Percentiles rank a stretch among this genome's conserved stretches.
These are phyloP conservation scores for Heteromurus nitidus DNA, from an alignment of 2,888 invertebrate genomes.

Conservation along the genomic window DNA sequence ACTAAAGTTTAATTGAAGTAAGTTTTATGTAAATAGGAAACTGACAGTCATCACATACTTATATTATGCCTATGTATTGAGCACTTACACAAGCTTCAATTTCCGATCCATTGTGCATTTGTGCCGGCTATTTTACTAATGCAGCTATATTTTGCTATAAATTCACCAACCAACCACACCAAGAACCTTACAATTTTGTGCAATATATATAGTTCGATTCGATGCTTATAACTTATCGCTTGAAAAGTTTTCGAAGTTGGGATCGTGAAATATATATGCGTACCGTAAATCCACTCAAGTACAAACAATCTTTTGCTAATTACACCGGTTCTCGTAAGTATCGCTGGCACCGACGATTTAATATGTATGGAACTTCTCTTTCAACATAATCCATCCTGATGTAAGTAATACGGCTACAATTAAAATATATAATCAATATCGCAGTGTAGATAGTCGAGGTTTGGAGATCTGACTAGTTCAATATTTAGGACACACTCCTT, in stretches of 20 bases:
- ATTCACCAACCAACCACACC: too few relatives aligned
- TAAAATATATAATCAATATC: too few relatives aligned
- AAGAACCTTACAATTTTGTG: too few relatives aligned
- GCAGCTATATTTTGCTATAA: slow-evolving; percentile 8
- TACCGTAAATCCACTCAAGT: slow-evolving; percentile 7
- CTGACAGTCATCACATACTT: too few relatives aligned
- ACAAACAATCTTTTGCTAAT: not conserved
- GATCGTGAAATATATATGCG: not conserved
- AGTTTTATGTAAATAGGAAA: too few relatives aligned
- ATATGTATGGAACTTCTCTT: slow-evolving; percentile 36
- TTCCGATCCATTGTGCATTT: slow-evolving; percentile 29
- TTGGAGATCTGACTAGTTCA: too few relatives aligned
- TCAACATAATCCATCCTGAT: slow-evolving; percentile 51
- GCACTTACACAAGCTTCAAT: slow-evolving; percentile 25
- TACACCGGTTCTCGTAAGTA: not conserved
- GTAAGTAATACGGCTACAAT: too few relatives aligned
- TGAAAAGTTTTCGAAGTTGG: slow-evolving; percentile 9
- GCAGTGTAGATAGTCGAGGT: too few relatives aligned
- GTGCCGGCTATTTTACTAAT: slow-evolving; percentile 44
- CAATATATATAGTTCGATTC: too few relatives aligned
- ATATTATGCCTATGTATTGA: too few relatives aligned
- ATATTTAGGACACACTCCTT: too few relatives aligned
- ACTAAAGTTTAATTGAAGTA: too few relatives aligned
- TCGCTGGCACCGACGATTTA: slow-evolving; percentile 8
- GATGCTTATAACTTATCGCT: not conserved